A percentile compares a stretch with the other conserved stretches of the same genome.
phyloP scores from a whole-genome alignment of 2,797 vertebrate genomes.

The Enteromius viviparus region DNA sequence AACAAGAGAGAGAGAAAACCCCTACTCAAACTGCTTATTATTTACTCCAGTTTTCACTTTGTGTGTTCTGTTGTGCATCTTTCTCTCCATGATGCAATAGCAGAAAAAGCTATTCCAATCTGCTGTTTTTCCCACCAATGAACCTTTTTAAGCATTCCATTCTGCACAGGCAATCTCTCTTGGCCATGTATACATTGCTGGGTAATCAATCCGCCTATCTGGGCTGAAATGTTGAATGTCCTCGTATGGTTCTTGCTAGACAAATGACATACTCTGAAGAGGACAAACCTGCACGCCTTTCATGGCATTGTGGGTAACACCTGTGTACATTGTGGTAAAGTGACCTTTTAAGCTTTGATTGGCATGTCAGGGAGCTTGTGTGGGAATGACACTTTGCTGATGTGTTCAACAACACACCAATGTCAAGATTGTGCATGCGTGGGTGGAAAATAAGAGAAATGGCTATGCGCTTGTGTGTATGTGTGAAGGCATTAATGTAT shows the following conservation, averaged over 20 bases:
- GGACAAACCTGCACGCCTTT: slow-evolving; percentile 33
- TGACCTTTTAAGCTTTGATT: slow-evolving; percentile 61
- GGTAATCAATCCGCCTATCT: slow-evolving; percentile 51
- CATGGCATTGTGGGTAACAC: slow-evolving; percentile 45
- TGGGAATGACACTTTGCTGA: slow-evolving; percentile 44
- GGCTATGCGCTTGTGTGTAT: slow-evolving; percentile 2
- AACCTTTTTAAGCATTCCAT: slow-evolving; percentile 9
- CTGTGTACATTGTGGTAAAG: slow-evolving; percentile 46
- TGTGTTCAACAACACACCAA: slow-evolving; percentile 29
- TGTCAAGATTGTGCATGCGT: slow-evolving; percentile 30
- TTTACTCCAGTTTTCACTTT: not conserved
- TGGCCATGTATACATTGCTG: slow-evolving; percentile 44
- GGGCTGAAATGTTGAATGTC: slow-evolving; percentile 55
- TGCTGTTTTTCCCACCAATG: not conserved
- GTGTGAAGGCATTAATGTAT: slow-evolving; percentile 9
- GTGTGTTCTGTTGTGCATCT: not conserved
- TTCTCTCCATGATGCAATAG: not conserved
- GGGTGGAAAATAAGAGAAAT: slow-evolving; percentile 28
- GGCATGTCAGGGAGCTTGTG: slow-evolving; percentile 50
- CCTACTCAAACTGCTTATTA: not conserved
- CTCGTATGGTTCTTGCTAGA: slow-evolving; percentile 43
- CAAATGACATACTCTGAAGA: slow-evolving; percentile 46
- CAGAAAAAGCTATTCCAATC: not conserved
- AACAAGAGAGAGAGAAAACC: not conserved
- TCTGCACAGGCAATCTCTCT: slow-evolving; percentile 39